Evolutionary conservation across 2,113 vertebrate species (phyloP).

Genomic region (Pimephales promelas): DNA sequence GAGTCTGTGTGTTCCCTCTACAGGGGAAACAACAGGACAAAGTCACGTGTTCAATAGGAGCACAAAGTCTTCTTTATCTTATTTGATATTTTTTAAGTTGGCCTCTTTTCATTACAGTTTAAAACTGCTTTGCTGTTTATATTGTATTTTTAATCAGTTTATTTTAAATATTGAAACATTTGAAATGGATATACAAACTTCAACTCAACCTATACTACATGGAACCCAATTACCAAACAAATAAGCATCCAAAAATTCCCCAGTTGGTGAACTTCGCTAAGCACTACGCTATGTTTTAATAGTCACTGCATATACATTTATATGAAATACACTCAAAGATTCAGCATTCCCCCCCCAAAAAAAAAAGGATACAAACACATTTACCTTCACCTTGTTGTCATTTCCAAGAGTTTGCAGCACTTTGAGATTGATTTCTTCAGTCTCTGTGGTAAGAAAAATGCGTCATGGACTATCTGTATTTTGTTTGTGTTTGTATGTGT

Average conservation of each 20-base stretch:
- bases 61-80: not conserved
- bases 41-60: not conserved
- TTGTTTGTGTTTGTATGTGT: not conserved
- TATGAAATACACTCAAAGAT: not conserved
- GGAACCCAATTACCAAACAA: not conserved
- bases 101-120: not conserved
- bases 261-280: not conserved
- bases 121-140: not conserved
- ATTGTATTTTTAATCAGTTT: not conserved
- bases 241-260: not conserved
- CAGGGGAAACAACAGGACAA: not conserved
- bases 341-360: not conserved
- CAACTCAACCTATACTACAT: not conserved
- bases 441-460: slow-evolving; percentile 71
- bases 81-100: not conserved
- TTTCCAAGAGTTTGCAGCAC: slow-evolving; percentile 86
- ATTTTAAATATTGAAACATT: not conserved
- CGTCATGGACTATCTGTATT: not conserved
- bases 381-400: slow-evolving; percentile 90
- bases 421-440: slow-evolving; percentile 90
- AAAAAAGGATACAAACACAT: not conserved
- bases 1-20: not conserved
- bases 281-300: not conserved
- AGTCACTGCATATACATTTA: not conserved
- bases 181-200: not conserved